phyloP scores from a whole-genome alignment of 2,113 vertebrate species.

The Anoplopoma fimbria region DNA sequence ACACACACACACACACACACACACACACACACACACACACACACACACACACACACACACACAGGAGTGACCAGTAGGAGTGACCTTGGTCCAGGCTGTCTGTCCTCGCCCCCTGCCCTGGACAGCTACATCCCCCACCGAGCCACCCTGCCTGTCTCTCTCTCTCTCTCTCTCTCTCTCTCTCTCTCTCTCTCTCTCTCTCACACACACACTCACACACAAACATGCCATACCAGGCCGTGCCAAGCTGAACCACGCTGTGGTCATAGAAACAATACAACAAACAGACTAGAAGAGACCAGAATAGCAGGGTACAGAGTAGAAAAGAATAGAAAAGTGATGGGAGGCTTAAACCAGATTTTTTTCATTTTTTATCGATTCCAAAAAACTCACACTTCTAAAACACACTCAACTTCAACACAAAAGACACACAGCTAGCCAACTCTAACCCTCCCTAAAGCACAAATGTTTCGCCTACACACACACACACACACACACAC shows the following conservation, averaged over 20 bases:
- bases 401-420: constrained; percentile 64
- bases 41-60: constrained; percentile 38
- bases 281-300: constrained; percentile 45
- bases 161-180: constrained; percentile 22
- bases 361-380: constrained; percentile 38
- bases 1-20: constrained; percentile 63
- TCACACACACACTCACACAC: constrained; percentile 32
- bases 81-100: constrained; percentile 88
- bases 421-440: constrained; percentile 61
- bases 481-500: constrained; percentile 45
- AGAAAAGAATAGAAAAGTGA: constrained; percentile 36
- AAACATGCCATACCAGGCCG: constrained; percentile 33
- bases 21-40: constrained; percentile 31
- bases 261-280: constrained; percentile 59
- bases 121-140: constrained; percentile 69
- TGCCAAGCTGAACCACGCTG: constrained; percentile 75
- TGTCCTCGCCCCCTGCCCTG: constrained; percentile 80
- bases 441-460: constrained; percentile 69
- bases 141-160: constrained; percentile 67
- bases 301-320: constrained; percentile 39
- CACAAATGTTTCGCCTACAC: constrained; percentile 60
- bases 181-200: constrained; percentile 48
- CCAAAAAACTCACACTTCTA: constrained; percentile 42
- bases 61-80: constrained; percentile 81
- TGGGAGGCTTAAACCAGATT: constrained; percentile 15